These are phyloP conservation scores for Morinoia aosen DNA, from an alignment of 2,888 invertebrate species.

Conservation along the genomic window DNA sequence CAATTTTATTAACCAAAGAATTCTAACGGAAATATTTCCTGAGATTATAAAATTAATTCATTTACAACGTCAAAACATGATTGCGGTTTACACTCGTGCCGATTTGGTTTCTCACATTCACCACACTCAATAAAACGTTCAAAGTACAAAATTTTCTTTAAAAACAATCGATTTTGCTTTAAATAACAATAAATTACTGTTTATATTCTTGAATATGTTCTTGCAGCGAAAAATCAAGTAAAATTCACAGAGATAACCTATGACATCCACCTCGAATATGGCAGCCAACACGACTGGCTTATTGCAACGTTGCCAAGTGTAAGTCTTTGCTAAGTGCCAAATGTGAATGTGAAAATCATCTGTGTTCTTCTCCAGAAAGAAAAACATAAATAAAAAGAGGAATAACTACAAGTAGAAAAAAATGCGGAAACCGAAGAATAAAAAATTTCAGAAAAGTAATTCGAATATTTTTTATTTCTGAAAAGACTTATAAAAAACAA, in stretches of 20 bases:
- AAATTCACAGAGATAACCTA: conserved; percentile 29
- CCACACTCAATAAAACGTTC: neutral
- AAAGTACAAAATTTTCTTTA: neutral
- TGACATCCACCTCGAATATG: conserved; percentile 45
- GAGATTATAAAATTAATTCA: neutral
- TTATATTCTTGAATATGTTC: neutral
- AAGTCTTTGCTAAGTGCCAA: neutral
- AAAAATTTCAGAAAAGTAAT: neutral
- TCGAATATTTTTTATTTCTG: neutral
- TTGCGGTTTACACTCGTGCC: conserved; percentile 35
- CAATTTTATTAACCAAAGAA: neutral
- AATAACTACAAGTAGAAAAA: neutral
- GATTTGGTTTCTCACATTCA: conserved; percentile 34
- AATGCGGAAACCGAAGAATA: neutral
- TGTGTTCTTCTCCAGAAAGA: conserved; percentile 23
- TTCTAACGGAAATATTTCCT: neutral
- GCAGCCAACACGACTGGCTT: conserved; percentile 52
- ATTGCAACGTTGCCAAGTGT: conserved; percentile 43
- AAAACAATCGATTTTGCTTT: neutral
- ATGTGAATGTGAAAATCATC: conserved; percentile 35
- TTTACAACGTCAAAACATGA: conserved; percentile 31
- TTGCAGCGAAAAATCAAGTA: neutral
- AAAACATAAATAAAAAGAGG: neutral
- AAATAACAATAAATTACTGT: neutral
- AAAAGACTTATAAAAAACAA: neutral